Base-by-base conservation (phyloP, 2,113 vertebrate species). In the Apteryx mantelli region DNA sequence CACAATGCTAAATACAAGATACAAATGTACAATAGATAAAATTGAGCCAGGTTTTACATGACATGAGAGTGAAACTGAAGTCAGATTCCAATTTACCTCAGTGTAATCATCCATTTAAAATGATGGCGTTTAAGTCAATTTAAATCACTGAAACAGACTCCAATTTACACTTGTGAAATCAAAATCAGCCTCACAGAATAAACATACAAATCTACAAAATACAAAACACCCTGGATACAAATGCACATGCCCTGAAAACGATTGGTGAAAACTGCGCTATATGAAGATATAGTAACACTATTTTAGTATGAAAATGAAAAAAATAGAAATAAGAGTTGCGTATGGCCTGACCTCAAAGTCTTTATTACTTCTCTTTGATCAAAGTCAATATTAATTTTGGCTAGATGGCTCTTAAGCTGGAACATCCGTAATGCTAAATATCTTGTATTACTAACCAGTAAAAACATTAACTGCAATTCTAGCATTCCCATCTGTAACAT, bases 201-300 rank as follows among this genome's bases (percentile, higher is more conserved):
- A 63, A 55, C 46, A 30, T 4, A 28, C 5, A 12, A n/a, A 74
- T 22, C 20, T 56, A 53, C n/a, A 48, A 42, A 66, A 48, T 13
- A 40, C 44, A 52, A 55, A 75, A 36, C 7, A 24, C 5, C 10
- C 40, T 19, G 60, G 82, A 73, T 14, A 50, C 48, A 87, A 60
- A 70, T 11, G 18, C 17, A 24, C 40, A 25, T 79, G 42, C 38
- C 13, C 55, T 80, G 74, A 25, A 36, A 44, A 60, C 2, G 8
- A 13, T 18, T 61, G 70, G 18, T 26, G 53, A 63, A 36, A 55
- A 22, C 26, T 30, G 19, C 20, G 13, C 70, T 38, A 7, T 13
- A 15, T 3, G 34, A 68, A 58, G 30, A 34, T 22, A 21, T 0
- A 4, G 6, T 13, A n/a, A 34, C 8, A 52, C 19, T 7, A 42